Evolutionary conservation across 2,797 vertebrate species (phyloP).

Genomic region (Psittacula derbiana): DNA sequence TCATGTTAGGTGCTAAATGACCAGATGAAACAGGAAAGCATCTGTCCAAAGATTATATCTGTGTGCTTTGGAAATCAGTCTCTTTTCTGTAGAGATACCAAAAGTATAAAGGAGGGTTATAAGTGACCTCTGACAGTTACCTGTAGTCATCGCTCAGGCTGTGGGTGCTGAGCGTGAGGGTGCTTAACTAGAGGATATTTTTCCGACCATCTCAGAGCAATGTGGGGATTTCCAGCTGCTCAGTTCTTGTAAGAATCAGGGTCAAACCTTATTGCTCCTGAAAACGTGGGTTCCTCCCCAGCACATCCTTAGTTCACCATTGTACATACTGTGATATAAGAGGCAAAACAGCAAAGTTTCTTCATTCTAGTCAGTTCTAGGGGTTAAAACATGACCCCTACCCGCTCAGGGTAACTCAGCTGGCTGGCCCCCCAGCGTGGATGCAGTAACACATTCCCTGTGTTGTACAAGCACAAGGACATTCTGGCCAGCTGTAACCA

Average conservation of each 20-base stretch:
- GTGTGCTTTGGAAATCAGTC: neutral
- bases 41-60: neutral
- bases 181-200: neutral
- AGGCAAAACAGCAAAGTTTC: neutral
- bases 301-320: neutral
- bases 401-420: neutral
- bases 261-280: neutral
- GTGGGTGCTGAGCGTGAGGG: neutral
- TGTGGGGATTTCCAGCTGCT: neutral
- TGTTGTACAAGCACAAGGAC: neutral
- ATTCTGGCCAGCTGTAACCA: neutral
- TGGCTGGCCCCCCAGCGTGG: neutral
- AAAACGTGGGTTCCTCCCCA: neutral
- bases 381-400: neutral
- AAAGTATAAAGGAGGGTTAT: neutral
- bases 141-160: neutral
- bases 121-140: neutral
- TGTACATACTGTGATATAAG: rapidly evolving
- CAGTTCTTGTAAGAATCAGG: neutral
- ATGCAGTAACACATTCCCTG: neutral
- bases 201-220: neutral
- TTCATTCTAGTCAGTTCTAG: neutral
- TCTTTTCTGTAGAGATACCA: neutral
- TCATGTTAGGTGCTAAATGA: neutral
- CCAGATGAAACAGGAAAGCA: neutral